phyloP scores from a whole-genome alignment of 1,140 invertebrate species.

The Lepidurus couesii region DNA sequence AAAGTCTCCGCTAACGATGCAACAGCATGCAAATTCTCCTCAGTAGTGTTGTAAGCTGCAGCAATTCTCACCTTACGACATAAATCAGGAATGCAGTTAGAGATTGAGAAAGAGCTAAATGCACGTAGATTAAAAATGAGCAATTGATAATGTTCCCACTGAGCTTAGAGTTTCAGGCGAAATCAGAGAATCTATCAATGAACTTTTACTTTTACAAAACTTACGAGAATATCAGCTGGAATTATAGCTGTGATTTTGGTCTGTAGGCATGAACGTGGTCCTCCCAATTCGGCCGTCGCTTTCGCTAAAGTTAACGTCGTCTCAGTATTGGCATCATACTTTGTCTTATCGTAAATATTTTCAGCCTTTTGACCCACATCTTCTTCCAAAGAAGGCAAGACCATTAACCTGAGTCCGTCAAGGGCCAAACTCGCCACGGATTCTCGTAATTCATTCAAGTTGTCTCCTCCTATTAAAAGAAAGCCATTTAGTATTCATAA shows the following conservation, averaged over 20 bases:
- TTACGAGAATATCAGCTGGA: constrained; percentile 42
- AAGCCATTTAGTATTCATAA: background rate
- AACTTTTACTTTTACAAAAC: background rate
- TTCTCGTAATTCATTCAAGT: constrained; percentile 37
- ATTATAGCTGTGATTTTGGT: constrained; percentile 43
- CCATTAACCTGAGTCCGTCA: constrained; percentile 43
- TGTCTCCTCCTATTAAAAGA: constrained; percentile 44
- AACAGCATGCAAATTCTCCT: constrained; percentile 19
- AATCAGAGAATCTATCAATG: background rate
- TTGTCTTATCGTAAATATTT: constrained; percentile 34
- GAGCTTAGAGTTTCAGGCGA: background rate
- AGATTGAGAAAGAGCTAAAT: background rate
- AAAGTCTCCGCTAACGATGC: constrained; percentile 21
- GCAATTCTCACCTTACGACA: constrained; percentile 28
- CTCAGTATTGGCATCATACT: constrained; percentile 41
- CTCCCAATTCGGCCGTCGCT: constrained; percentile 37
- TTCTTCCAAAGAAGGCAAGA: constrained; percentile 45
- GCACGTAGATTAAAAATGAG: too few relatives aligned
- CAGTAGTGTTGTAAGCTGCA: background rate
- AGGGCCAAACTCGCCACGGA: constrained; percentile 38
- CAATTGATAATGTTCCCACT: too few relatives aligned
- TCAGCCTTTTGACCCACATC: constrained; percentile 40
- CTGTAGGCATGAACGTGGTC: constrained; percentile 40
- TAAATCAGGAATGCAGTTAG: background rate
- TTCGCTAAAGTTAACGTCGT: constrained; percentile 38